phyloP scores from a whole-genome alignment of 2,888 invertebrate species.

The Acleris emargana region DNA sequence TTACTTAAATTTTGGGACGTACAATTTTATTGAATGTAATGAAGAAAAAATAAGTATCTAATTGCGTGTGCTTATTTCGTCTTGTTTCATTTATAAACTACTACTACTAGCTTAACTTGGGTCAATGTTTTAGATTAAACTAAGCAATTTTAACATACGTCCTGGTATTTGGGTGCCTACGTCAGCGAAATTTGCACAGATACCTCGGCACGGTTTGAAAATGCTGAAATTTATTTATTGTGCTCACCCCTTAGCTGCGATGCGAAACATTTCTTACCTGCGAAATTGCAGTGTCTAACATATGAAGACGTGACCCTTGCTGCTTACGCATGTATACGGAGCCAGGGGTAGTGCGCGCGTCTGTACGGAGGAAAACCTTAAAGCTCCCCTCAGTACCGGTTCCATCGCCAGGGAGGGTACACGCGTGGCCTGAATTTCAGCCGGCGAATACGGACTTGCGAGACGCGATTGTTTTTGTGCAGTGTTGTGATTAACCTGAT shows the following conservation, averaged over 20 bases:
- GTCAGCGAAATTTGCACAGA: neutral
- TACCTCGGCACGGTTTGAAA: constrained; percentile 22
- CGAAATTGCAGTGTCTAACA: constrained; percentile 60
- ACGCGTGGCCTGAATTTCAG: constrained; percentile 59
- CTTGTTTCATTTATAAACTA: no score
- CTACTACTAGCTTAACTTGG: no score
- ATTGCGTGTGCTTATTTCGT: no score
- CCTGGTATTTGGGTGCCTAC: neutral
- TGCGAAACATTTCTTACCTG: constrained; percentile 65
- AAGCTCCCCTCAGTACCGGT: constrained; percentile 74
- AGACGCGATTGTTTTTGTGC: constrained; percentile 45
- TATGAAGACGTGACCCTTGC: constrained; percentile 55
- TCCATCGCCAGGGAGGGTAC: constrained; percentile 53
- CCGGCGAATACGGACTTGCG: constrained; percentile 43
- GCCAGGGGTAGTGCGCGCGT: constrained; percentile 74
- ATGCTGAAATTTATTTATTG: constrained; percentile 35
- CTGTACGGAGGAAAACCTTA: constrained; percentile 58
- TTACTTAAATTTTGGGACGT: no score
- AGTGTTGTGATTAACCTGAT: constrained; percentile 45
- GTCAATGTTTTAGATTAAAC: no score
- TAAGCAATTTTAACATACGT: no score
- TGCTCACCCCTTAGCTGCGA: constrained; percentile 41
- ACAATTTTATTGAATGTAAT: no score
- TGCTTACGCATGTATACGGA: constrained; percentile 54
- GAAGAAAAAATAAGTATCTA: no score